Evolutionary conservation across 2,888 invertebrate genomes (phyloP).

Genomic region (Ischnura elegans): DNA sequence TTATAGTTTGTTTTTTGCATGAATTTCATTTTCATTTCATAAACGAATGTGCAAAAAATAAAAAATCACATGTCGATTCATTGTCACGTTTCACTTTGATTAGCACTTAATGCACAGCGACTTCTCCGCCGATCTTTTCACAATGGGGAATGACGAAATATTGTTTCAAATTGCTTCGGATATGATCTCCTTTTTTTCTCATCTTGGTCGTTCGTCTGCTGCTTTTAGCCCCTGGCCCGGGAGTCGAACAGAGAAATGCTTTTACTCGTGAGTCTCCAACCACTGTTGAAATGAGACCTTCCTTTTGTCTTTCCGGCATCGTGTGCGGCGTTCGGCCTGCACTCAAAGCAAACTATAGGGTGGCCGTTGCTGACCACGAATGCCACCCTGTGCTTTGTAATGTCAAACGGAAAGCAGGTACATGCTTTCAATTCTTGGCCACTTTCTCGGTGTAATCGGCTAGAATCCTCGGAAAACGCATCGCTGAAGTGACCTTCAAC

Average conservation of each 20-base stretch:
- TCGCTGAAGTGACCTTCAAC: too few species aligned
- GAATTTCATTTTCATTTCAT: too few species aligned
- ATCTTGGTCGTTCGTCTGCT: background rate
- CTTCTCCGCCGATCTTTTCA: background rate
- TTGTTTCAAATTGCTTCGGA: background rate
- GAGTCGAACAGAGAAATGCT: slow-evolving; percentile 48
- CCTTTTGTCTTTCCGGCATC: background rate
- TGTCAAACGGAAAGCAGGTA: background rate
- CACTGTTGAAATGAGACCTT: background rate
- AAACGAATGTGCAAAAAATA: too few species aligned
- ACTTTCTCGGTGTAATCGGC: background rate
- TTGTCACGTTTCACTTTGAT: too few species aligned
- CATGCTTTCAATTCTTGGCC: background rate
- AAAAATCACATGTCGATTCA: too few species aligned
- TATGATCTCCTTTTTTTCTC: background rate
- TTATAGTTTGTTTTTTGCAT: too few species aligned
- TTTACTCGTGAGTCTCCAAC: background rate
- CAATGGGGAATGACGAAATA: background rate
- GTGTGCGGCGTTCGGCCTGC: background rate
- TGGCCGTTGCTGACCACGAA: background rate
- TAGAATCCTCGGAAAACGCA: too few species aligned
- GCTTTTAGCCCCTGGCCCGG: background rate
- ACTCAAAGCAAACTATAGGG: background rate
- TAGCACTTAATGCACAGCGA: too few species aligned
- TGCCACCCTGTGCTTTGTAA: background rate